Percentiles rank a stretch among this genome's conserved stretches.
These are phyloP conservation scores for Leuciscus waleckii DNA, from an alignment of 2,797 vertebrate species.

Conservation along the genomic window DNA sequence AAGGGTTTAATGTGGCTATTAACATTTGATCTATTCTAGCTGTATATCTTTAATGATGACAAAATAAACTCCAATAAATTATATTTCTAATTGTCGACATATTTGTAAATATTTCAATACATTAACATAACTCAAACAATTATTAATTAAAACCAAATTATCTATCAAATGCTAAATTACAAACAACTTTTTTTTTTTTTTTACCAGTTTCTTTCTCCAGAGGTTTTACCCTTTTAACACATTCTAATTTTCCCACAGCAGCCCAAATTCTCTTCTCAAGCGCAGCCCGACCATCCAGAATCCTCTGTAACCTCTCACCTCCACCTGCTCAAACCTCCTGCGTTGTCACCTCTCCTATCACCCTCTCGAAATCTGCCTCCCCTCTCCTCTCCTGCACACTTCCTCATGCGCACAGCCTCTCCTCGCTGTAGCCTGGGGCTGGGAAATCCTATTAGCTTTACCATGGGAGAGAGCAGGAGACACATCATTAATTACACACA, in stretches of 20 bases:
- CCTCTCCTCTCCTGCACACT: conserved; percentile 54
- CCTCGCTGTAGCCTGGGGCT: conserved; percentile 77
- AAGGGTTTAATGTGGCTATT: background rate
- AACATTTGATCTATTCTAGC: background rate
- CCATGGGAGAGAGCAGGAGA: conserved; percentile 76
- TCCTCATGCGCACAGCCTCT: conserved; percentile 60
- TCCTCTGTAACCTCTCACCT: conserved; percentile 28
- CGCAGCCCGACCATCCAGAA: conserved; percentile 10
- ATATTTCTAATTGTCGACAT: background rate
- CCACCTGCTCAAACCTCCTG: conserved; percentile 30
- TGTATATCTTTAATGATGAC: background rate
- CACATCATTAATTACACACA: conserved; percentile 90
- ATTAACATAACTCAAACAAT: background rate
- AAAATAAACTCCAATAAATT: background rate
- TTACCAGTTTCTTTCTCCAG: conserved; percentile 1
- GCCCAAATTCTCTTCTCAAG: conserved; percentile 12
- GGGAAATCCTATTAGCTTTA: conserved; percentile 92
- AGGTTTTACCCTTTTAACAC: conserved; percentile 7
- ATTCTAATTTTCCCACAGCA: background rate
- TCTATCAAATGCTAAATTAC: background rate
- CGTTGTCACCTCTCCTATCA: conserved; percentile 45
- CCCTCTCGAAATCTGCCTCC: conserved; percentile 41
- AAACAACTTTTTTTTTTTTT: background rate
- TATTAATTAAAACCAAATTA: background rate
- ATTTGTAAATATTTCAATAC: background rate